Evolutionary conservation across 2,113 vertebrate genomes (phyloP).

Genomic region (Mugil cephalus): DNA sequence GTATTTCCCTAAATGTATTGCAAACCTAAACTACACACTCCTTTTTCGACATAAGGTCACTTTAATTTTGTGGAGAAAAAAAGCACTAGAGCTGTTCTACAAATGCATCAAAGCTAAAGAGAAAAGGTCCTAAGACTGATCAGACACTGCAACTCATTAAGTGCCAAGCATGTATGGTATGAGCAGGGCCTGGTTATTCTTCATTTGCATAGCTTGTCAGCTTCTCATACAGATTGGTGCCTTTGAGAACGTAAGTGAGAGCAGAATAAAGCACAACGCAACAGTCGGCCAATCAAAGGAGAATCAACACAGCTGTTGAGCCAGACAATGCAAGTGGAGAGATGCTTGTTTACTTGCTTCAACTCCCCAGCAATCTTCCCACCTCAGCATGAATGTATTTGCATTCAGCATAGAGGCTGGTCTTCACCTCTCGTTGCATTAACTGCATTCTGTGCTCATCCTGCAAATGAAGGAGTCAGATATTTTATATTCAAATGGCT

Average conservation of each 20-base stretch:
- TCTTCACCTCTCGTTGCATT: slow-evolving; percentile 9
- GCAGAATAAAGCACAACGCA: background rate
- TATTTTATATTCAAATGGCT: no score
- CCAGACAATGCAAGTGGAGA: slow-evolving; percentile 2
- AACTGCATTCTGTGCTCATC: slow-evolving; percentile 22
- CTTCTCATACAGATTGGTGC: background rate
- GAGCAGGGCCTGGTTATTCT: no score
- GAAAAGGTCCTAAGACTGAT: no score
- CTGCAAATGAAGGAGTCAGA: slow-evolving; percentile 28
- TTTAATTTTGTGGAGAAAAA: no score
- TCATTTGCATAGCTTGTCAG: no score
- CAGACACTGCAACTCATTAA: no score
- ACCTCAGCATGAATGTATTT: slow-evolving; percentile 10
- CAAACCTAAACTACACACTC: no score
- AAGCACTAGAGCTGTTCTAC: no score
- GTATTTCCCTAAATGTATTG: no score
- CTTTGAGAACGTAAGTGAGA: background rate
- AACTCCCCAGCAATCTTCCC: slow-evolving; percentile 8
- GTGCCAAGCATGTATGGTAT: no score
- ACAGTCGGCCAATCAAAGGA: background rate
- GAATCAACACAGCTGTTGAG: slow-evolving; percentile 16
- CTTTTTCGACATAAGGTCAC: no score
- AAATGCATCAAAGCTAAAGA: no score
- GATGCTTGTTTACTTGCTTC: background rate
- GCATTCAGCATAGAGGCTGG: background rate